Evolutionary conservation across 2,888 invertebrate genomes (phyloP).

Genomic region (Machimus rusticus): DNA sequence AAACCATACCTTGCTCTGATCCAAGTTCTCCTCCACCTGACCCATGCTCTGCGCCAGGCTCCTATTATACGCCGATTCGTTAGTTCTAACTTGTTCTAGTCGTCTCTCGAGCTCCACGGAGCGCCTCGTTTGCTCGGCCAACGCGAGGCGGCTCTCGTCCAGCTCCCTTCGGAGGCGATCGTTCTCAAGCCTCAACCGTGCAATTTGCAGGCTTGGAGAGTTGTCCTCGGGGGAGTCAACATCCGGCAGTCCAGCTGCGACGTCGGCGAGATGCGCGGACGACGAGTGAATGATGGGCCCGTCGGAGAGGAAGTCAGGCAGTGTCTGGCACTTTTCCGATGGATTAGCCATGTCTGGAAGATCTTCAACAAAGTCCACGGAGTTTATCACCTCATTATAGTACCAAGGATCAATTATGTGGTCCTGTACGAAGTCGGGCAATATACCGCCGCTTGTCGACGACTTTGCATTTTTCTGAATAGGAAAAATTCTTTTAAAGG

Average conservation of each 20-base stretch:
- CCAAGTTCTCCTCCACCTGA: conserved; percentile 68
- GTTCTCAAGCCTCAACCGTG: conserved; percentile 57
- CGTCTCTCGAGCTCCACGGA: conserved; percentile 67
- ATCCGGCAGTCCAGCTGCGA: conserved; percentile 58
- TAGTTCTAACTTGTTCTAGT: conserved; percentile 64
- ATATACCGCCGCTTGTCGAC: conserved; percentile 54
- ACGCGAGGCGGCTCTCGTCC: conserved; percentile 65
- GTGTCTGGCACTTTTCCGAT: conserved; percentile 60
- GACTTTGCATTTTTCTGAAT: conserved; percentile 38
- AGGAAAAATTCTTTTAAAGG: not conserved
- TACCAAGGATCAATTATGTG: conserved; percentile 78
- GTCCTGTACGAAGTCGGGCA: conserved; percentile 90
- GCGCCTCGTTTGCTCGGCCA: conserved; percentile 65
- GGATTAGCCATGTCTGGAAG: conserved; percentile 44
- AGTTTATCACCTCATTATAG: conserved; percentile 56
- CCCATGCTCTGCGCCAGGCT: conserved; percentile 67
- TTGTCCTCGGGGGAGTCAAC: conserved; percentile 61
- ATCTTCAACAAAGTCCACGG: conserved; percentile 55
- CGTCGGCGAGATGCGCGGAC: conserved; percentile 60
- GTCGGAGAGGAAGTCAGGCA: conserved; percentile 77
- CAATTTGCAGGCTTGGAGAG: conserved; percentile 54
- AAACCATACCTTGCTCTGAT: conserved; percentile 66
- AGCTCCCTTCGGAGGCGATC: conserved; percentile 67
- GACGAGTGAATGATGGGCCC: conserved; percentile 68
- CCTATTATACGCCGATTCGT: conserved; percentile 65